phyloP scores from a whole-genome alignment of 2,797 vertebrate species.

The Chelon auratus region DNA sequence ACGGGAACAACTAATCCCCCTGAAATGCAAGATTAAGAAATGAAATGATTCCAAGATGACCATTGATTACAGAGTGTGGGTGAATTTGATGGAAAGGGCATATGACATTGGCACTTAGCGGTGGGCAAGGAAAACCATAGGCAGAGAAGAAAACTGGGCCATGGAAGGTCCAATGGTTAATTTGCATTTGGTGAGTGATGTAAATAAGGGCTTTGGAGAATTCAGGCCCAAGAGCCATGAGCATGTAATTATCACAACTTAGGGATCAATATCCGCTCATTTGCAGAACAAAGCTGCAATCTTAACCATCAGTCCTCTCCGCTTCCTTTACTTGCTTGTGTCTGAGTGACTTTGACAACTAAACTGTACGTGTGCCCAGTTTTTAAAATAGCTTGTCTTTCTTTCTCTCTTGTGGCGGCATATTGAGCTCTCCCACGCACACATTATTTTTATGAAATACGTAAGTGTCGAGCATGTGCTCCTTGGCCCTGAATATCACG shows the following conservation, averaged over 20 bases:
- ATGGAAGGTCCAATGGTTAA: slow-evolving; percentile 52
- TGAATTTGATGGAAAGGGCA: slow-evolving; percentile 67
- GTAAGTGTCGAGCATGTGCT: slow-evolving; percentile 65
- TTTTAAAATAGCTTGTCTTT: slow-evolving; percentile 57
- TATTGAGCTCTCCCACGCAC: slow-evolving; percentile 54
- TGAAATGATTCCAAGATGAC: slow-evolving; percentile 72
- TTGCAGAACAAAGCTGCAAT: slow-evolving; percentile 70
- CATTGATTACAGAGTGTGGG: slow-evolving; percentile 73
- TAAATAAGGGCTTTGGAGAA: slow-evolving; percentile 66
- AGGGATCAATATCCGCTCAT: slow-evolving; percentile 67
- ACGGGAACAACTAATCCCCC: slow-evolving; percentile 73
- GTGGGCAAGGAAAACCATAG: slow-evolving; percentile 48
- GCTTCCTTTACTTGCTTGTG: slow-evolving; percentile 42
- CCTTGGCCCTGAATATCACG: slow-evolving; percentile 66
- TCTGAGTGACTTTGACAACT: slow-evolving; percentile 66
- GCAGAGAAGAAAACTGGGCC: slow-evolving; percentile 39
- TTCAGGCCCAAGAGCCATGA: slow-evolving; percentile 58
- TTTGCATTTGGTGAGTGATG: slow-evolving; percentile 66
- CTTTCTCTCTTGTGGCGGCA: slow-evolving; percentile 43
- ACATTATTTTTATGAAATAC: slow-evolving; percentile 65
- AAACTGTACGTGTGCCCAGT: slow-evolving; percentile 56
- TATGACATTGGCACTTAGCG: slow-evolving; percentile 61
- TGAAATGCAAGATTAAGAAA: slow-evolving; percentile 74
- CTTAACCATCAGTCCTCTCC: slow-evolving; percentile 56
- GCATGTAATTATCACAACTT: slow-evolving; percentile 72